Conservation (phyloP, 92 coral and sea anemone species). For the Bergia sp. region DNA sequence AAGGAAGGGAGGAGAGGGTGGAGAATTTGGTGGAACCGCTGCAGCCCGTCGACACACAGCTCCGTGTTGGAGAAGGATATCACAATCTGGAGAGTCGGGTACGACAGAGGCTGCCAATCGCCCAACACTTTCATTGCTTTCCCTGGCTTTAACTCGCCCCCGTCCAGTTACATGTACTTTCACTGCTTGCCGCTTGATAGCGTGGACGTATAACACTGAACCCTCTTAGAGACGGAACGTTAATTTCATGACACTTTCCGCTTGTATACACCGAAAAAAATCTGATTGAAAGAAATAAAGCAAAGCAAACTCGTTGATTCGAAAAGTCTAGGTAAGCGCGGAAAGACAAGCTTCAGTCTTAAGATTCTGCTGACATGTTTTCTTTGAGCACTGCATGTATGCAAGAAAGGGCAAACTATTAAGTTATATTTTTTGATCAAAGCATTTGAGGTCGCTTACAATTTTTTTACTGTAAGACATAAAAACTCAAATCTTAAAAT, state of each 20-base stretch:
- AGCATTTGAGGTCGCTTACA: too few species aligned
- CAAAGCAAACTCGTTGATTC: background rate
- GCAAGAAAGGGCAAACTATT: too few species aligned
- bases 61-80: conserved; percentile 50
- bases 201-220: conserved; percentile 28
- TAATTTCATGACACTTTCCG: background rate
- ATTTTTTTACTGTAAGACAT: too few species aligned
- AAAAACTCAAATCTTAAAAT: too few species aligned
- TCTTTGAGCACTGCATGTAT: too few species aligned
- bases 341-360: too few species aligned
- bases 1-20: conserved; percentile 55
- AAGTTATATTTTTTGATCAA: too few species aligned
- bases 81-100: conserved; percentile 73
- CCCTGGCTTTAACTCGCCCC: conserved; percentile 72
- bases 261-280: background rate
- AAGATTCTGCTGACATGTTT: too few species aligned
- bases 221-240: background rate
- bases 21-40: conserved; percentile 81
- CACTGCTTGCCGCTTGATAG: conserved; percentile 66
- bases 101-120: conserved; percentile 60
- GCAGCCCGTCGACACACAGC: conserved; percentile 44
- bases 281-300: too few species aligned
- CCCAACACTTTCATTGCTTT: conserved; percentile 77
- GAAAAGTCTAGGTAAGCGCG: too few species aligned
- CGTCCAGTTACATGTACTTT: conserved; percentile 61